Evolutionary conservation across 2,113 vertebrate species (phyloP).

Genomic region (Emydura subglobosa): DNA sequence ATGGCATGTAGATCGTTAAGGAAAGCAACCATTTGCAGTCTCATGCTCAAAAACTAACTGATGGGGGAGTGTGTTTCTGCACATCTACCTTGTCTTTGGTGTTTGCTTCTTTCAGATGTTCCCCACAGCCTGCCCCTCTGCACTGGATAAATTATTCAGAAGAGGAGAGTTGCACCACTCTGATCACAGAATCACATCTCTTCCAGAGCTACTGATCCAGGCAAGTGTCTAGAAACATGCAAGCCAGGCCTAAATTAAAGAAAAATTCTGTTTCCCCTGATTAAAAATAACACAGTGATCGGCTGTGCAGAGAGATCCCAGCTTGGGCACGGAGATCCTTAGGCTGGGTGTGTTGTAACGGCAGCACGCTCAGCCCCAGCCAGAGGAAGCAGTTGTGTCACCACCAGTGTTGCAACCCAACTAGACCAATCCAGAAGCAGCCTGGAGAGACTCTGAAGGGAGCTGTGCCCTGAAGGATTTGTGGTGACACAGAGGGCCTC

Average conservation of each 20-base stretch:
- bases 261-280: background rate
- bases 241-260: background rate
- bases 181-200: background rate
- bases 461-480: background rate
- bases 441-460: background rate
- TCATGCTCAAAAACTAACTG: background rate
- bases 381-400: background rate
- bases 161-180: background rate
- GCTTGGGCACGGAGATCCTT: background rate
- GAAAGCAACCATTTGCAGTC: background rate
- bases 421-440: background rate
- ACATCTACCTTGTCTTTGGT: background rate
- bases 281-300: background rate
- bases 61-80: background rate
- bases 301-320: background rate
- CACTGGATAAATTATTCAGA: background rate
- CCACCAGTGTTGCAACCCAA: fast-evolving
- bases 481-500: background rate
- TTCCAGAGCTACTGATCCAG: background rate
- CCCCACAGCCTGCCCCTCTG: background rate
- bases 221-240: background rate
- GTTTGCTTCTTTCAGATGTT: background rate
- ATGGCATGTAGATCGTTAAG: background rate
- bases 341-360: background rate
- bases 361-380: background rate